phyloP scores from a whole-genome alignment of 2,113 vertebrate genomes.

The Oenanthe melanoleuca region DNA sequence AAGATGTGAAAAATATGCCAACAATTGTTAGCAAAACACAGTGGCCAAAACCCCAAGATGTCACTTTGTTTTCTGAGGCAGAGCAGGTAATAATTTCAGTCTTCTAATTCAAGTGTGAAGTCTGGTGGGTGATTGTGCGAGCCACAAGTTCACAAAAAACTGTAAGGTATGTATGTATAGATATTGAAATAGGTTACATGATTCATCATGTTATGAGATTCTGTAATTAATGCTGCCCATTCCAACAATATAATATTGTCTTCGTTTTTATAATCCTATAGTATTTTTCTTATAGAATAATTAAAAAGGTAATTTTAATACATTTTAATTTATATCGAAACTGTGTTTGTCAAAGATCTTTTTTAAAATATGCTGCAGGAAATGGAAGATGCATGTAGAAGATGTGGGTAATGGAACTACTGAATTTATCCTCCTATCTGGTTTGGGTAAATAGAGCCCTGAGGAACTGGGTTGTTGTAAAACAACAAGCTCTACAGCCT shows the following conservation, averaged over 20 bases:
- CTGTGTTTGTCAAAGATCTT: not conserved
- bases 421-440: not conserved
- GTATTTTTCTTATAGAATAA: not conserved
- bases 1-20: not conserved
- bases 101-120: not conserved
- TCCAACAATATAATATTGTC: not conserved
- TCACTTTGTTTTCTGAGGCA: not conserved
- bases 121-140: not conserved
- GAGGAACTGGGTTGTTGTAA: not conserved
- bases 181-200: not conserved
- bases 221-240: not conserved
- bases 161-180: not conserved
- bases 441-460: not conserved
- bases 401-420: not conserved
- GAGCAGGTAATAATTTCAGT: not conserved
- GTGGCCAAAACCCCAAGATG: not conserved
- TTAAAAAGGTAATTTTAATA: not conserved
- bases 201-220: not conserved
- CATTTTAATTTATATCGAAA: not conserved
- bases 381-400: not conserved
- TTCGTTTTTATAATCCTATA: not conserved
- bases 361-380: not conserved
- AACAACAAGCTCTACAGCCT: not conserved
- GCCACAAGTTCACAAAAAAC: fast-evolving
- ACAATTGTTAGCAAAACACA: not conserved